Evolutionary conservation across 2,888 invertebrate species (phyloP).

Genomic region (Sarcophaga subvicina): DNA sequence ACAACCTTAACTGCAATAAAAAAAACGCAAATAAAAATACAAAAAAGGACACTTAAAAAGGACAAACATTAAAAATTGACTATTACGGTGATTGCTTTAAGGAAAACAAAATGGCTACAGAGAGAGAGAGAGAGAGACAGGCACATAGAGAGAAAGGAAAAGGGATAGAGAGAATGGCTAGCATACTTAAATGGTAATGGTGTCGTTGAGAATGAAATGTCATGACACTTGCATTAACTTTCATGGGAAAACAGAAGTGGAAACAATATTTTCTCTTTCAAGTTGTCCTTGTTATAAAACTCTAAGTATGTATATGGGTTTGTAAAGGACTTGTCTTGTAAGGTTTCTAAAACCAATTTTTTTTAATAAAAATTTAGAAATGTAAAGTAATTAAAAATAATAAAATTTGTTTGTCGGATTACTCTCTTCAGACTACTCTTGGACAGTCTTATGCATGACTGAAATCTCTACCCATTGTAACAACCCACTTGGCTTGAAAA

Average conservation of each 20-base stretch:
- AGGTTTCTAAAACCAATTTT: no score
- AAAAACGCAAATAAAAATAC: neutral
- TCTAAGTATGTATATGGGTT: neutral
- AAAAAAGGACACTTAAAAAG: neutral
- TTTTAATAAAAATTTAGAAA: no score
- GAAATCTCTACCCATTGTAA: no score
- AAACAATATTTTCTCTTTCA: neutral
- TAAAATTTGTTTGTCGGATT: no score
- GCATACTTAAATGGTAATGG: neutral
- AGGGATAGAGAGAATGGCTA: neutral
- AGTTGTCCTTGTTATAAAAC: neutral
- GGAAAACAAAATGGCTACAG: neutral
- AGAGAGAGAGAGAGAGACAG: no score
- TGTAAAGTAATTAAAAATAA: no score
- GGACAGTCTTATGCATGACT: no score
- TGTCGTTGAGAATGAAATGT: conserved; percentile 45
- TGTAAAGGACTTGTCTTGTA: neutral
- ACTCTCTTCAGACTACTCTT: no score
- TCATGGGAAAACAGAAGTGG: conserved; percentile 57
- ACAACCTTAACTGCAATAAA: neutral
- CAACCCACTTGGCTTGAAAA: no score
- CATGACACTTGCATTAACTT: conserved; percentile 56
- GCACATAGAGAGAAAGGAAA: no score
- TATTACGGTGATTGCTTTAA: conserved; percentile 7
- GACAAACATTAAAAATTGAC: conserved; percentile 37